Evolutionary conservation across 1,140 invertebrate species (phyloP).

Genomic region (Drosophila guanche): DNA sequence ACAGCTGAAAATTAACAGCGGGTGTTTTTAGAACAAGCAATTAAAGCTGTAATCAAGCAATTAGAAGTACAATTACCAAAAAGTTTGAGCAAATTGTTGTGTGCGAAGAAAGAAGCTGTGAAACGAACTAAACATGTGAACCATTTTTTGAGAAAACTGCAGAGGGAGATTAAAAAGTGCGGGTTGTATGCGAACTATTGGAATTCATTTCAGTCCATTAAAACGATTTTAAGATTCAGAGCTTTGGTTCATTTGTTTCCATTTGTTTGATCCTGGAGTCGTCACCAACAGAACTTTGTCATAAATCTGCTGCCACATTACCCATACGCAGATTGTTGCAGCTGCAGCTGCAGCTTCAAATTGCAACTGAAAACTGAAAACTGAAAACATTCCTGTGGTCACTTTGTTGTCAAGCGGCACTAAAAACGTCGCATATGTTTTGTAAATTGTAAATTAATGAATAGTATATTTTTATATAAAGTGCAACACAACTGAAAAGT

Average conservation of each 20-base stretch:
- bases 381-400: conserved; percentile 13
- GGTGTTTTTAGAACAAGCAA: conserved; percentile 24
- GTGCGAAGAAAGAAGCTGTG: conserved; percentile 3
- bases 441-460: conserved; percentile 79
- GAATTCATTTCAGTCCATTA: background rate
- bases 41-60: conserved; percentile 51
- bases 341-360: background rate
- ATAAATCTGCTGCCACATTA: conserved; percentile 30
- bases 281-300: conserved; percentile 8
- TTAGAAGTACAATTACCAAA: conserved; percentile 48
- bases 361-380: conserved; percentile 41
- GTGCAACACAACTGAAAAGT: conserved; percentile 40
- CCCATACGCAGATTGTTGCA: conserved; percentile 38
- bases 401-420: conserved; percentile 38
- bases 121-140: conserved; percentile 3
- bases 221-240: background rate
- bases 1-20: conserved; percentile 50
- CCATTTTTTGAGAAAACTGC: background rate
- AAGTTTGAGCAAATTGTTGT: conserved; percentile 23
- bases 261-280: background rate
- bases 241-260: too few species aligned
- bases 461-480: conserved; percentile 58
- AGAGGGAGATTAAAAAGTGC: background rate
- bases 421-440: conserved; percentile 59
- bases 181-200: background rate